These are phyloP conservation scores for Epinephelus malabaricus DNA, from an alignment of 2,797 vertebrate species.

Conservation along the genomic window DNA sequence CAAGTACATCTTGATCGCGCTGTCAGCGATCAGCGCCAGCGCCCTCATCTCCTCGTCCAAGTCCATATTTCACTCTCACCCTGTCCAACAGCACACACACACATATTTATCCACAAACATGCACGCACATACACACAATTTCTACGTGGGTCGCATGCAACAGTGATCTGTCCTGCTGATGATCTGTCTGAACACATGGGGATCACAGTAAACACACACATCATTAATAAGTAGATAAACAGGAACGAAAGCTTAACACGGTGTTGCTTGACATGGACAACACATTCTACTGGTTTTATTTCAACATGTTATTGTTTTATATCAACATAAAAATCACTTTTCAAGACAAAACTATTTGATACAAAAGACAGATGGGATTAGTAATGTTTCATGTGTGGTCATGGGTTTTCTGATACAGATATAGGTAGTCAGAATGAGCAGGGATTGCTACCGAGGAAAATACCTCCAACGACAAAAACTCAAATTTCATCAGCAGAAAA, in stretches of 20 bases:
- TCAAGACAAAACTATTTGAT: background rate
- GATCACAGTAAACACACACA: constrained; percentile 48
- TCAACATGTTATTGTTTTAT: background rate
- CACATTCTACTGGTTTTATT: background rate
- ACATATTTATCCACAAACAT: constrained; percentile 38
- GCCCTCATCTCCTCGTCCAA: constrained; percentile 67
- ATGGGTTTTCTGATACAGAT: background rate
- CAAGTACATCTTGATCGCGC: constrained; percentile 92
- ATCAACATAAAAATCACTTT: background rate
- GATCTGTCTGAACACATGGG: constrained; percentile 54
- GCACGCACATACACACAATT: constrained; percentile 10
- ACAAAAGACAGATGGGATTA: no score
- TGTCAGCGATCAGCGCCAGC: constrained; percentile 87
- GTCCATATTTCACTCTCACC: constrained; percentile 80
- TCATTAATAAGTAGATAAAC: constrained; percentile 53
- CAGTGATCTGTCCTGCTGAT: constrained; percentile 46
- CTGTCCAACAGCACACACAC: constrained; percentile 54
- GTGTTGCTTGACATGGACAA: background rate
- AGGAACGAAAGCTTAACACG: constrained; percentile 5
- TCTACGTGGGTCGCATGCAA: constrained; percentile 48
- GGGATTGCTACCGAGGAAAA: background rate
- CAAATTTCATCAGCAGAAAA: background rate
- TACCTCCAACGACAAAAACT: background rate
- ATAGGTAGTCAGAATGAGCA: background rate
- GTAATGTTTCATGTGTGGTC: background rate